Base-by-base conservation (phyloP, 2,113 vertebrate genomes). In the Oreochromis tanganicae region DNA sequence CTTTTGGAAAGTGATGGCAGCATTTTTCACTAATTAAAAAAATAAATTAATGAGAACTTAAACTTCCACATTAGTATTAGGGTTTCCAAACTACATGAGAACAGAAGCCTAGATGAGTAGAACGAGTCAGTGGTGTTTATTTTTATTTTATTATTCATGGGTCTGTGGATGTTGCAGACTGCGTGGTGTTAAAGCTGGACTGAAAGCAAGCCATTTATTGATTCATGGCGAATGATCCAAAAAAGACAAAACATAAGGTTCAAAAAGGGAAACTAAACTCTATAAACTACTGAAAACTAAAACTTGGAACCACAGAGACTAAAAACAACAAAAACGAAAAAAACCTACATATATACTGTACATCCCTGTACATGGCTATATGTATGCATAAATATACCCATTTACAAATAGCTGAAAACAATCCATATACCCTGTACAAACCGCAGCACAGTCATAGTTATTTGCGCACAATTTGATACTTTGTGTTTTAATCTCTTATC, bases 11-110 rank as follows among this genome's bases (percentile, higher is more conserved):
- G 3, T 41, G 34, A 68, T 68, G 63, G 3, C 0, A 0, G 17
- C 19, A 12, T 66, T 66, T 66, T 66, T 68, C 61, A 38, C 6
- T 0, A n/a, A 38, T 66, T n/a, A 1, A 13, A 66, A 66, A 66
- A 66, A 38, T 17, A 38, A 38, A 3, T 21, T 36, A 38, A 21
- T 38, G 17, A 66, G 11, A 41, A 68, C 19, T 68, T 41, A 24
- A 41, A 41, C 7, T 0, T 71, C 34, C 34, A 21, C 32, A 36
- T 41, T 41, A 68, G 11, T 14, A 1, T 41, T 9, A 2, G 1
- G 3, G 1, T 68, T 68, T 41, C 34, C 36, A 41, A 41, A 68
- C 63, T 41, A 14, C 36, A 41, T 1, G 7, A 41, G 36, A 24
- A 24, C 63, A 71, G 12, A 71, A 24, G n/a, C 7, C 36, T 71